Evolutionary conservation across 2,797 vertebrate species (phyloP).

Genomic region (Betta splendens): DNA sequence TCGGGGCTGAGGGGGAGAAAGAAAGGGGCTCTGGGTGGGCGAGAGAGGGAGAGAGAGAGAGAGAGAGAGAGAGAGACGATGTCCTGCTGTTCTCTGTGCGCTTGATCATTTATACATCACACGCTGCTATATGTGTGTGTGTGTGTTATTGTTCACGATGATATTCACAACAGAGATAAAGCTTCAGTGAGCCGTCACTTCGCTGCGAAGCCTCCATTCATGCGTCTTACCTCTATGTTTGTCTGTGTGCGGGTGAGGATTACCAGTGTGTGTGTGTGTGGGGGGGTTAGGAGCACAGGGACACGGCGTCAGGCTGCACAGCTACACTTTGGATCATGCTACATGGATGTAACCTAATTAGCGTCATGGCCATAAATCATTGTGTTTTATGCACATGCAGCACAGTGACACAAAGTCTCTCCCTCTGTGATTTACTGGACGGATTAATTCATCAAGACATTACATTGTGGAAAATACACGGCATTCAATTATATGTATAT

Average conservation of each 20-base stretch:
- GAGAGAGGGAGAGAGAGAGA: conserved; percentile 44
- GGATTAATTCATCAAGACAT: no score
- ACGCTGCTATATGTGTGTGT: conserved; percentile 24
- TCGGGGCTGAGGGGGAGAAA: conserved; percentile 12
- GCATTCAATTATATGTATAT: no score
- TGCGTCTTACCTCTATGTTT: conserved; percentile 30
- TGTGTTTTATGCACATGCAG: conserved; percentile 25
- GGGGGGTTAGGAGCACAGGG: conserved; percentile 32
- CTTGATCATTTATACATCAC: conserved; percentile 79
- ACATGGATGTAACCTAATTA: conserved; percentile 64
- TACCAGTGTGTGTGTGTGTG: no score
- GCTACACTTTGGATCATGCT: conserved; percentile 38
- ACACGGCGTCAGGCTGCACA: conserved; percentile 36
- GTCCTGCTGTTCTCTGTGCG: conserved; percentile 65
- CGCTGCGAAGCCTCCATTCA: conserved; percentile 43
- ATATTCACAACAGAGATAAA: conserved; percentile 45
- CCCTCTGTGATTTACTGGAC: neutral
- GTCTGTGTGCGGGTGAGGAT: conserved; percentile 14
- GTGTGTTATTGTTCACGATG: conserved; percentile 21
- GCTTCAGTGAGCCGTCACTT: conserved; percentile 61
- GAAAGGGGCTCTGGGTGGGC: conserved; percentile 43
- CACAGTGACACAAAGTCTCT: conserved; percentile 15
- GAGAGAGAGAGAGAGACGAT: conserved; percentile 48
- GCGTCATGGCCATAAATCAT: conserved; percentile 58
- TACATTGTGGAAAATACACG: no score